Percentiles rank a stretch among this genome's conserved stretches.
phyloP scores from a whole-genome alignment of 2,797 vertebrate genomes.

The Glossophaga mutica region DNA sequence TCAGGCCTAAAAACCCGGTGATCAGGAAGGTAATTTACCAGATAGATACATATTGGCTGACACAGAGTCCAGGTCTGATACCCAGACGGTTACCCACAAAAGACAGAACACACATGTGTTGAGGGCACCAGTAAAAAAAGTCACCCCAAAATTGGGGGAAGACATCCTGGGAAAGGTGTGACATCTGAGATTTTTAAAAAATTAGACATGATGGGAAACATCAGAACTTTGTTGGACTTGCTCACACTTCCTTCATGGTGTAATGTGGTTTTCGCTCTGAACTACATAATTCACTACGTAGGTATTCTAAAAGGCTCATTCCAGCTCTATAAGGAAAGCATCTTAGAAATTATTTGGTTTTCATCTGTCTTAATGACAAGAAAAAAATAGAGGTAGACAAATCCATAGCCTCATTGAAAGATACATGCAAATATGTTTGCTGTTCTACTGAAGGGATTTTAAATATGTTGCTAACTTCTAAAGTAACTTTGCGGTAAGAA shows the following conservation, averaged over 20 bases:
- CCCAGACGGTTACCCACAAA: background rate
- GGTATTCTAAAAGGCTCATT: background rate
- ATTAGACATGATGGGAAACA: background rate
- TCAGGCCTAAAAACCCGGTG: background rate
- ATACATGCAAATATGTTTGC: background rate
- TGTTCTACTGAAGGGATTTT: background rate
- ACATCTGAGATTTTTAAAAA: background rate
- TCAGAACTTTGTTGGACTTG: background rate
- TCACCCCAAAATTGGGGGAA: background rate
- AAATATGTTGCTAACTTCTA: constrained; percentile 6
- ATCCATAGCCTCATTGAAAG: background rate
- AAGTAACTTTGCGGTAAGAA: background rate
- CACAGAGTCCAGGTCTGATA: background rate
- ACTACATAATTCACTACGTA: background rate
- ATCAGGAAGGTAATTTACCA: background rate
- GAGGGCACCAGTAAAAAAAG: background rate
- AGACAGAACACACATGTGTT: background rate
- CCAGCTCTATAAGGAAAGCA: background rate
- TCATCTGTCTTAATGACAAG: background rate
- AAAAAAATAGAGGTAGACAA: background rate
- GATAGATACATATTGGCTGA: background rate
- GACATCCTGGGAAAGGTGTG: background rate
- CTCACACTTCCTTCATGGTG: background rate
- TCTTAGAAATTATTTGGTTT: background rate
- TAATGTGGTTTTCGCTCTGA: background rate